A percentile compares a stretch with the other conserved stretches of the same genome.
Conservation (phyloP, 2,113 vertebrate genomes). For the Anguilla rostrata region DNA sequence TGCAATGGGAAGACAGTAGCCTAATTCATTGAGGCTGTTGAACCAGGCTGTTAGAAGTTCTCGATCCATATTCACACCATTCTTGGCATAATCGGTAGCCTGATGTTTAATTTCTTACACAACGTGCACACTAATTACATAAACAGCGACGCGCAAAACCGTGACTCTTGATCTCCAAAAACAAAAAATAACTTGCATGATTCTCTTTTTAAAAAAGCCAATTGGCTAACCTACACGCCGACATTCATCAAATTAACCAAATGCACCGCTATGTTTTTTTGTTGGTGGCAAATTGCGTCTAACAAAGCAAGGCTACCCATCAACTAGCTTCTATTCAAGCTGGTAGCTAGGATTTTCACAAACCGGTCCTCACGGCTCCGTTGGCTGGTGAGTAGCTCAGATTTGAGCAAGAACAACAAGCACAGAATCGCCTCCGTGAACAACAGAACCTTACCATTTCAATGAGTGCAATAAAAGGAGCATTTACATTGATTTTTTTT, state of each 20-base stretch:
- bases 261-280: background rate
- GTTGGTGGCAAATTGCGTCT: background rate
- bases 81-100: background rate
- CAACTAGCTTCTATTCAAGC: background rate
- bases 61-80: background rate
- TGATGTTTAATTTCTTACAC: background rate
- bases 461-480: background rate
- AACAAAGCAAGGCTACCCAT: background rate
- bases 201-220: background rate
- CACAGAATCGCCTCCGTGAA: background rate
- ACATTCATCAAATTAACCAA: background rate
- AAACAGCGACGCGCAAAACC: background rate
- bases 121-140: background rate
- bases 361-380: background rate
- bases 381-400: background rate
- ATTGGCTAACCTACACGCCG: background rate
- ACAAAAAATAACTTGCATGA: background rate
- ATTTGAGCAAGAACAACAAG: slow-evolving; percentile 5
- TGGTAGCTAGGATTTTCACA: background rate
- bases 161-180: background rate
- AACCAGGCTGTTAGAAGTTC: background rate
- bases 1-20: background rate
- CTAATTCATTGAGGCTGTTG: background rate
- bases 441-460: background rate
- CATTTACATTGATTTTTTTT: background rate